These are phyloP conservation scores for Brenthis ino DNA, from an alignment of 2,888 invertebrate species.

Conservation along the genomic window DNA sequence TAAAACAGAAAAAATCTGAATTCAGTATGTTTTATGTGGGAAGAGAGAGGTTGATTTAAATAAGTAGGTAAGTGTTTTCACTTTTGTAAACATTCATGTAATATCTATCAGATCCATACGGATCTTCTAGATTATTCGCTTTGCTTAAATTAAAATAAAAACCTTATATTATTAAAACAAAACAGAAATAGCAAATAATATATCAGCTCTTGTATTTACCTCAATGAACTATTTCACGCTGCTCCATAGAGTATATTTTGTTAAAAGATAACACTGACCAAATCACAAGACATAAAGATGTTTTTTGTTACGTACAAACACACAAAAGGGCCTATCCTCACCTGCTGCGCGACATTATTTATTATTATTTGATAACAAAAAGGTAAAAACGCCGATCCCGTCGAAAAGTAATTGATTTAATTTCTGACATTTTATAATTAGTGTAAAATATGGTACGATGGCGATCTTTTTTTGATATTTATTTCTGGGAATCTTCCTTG, in stretches of 20 bases:
- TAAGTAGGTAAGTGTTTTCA: no score
- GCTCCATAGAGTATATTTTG: conserved; percentile 70
- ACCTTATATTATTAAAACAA: no score
- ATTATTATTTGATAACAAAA: conserved; percentile 60
- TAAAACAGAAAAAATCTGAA: no score
- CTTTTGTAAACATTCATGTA: no score
- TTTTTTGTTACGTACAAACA: conserved; percentile 58
- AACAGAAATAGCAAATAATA: neutral
- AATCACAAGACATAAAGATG: conserved; percentile 74
- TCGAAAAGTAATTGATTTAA: conserved; percentile 70
- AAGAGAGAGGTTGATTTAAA: no score
- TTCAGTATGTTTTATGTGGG: no score
- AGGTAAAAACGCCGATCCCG: conserved; percentile 43
- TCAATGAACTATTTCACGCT: conserved; percentile 72
- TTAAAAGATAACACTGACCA: conserved; percentile 76
- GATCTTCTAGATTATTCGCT: no score
- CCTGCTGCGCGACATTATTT: conserved; percentile 73
- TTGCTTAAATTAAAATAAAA: no score
- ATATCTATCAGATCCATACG: no score
- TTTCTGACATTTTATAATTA: conserved; percentile 72
- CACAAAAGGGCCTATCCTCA: conserved; percentile 67
- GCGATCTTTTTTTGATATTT: conserved; percentile 36
- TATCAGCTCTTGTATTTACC: conserved; percentile 52
- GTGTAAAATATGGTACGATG: conserved; percentile 70
- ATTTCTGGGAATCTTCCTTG: conserved; percentile 40